phyloP scores from a whole-genome alignment of 2,888 invertebrate genomes.

The Rhamphomyia laevipes region DNA sequence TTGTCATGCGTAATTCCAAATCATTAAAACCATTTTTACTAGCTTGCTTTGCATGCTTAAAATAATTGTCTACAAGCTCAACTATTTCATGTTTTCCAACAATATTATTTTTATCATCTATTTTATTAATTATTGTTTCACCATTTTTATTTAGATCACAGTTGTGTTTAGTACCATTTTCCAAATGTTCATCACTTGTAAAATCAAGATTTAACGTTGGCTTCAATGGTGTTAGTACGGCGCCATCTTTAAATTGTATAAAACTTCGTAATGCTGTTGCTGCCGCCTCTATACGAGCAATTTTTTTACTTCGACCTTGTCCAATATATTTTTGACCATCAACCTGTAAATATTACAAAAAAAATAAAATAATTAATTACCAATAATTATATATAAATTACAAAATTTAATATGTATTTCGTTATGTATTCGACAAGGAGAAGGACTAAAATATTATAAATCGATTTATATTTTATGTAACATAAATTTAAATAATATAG shows the following conservation, averaged over 20 bases:
- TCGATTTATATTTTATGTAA: too few species aligned
- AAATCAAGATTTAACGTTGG: conserved; percentile 40
- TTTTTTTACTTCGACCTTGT: conserved; percentile 44
- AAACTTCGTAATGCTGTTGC: conserved; percentile 45
- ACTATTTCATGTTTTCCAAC: conserved; percentile 23
- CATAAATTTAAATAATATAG: too few species aligned
- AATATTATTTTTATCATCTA: conserved; percentile 19
- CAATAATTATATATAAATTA: too few species aligned
- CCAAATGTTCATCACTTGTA: conserved; percentile 40
- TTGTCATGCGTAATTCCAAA: conserved; percentile 34
- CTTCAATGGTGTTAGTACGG: conserved; percentile 31
- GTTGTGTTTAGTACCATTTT: conserved; percentile 31
- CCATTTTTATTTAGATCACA: neutral
- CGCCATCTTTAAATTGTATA: conserved; percentile 44
- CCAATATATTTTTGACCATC: conserved; percentile 47
- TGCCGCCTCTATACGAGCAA: conserved; percentile 45
- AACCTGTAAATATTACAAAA: conserved; percentile 26
- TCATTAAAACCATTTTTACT: conserved; percentile 18
- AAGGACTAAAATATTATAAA: too few species aligned
- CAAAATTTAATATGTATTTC: too few species aligned
- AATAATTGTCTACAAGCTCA: conserved; percentile 26
- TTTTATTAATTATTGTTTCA: conserved; percentile 4
- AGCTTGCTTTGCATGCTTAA: conserved; percentile 26
- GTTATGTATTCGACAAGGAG: too few species aligned
- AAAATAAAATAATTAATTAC: too few species aligned